phyloP scores from a whole-genome alignment of 2,797 vertebrate genomes.

The Microctenopoma steveboyesi region DNA sequence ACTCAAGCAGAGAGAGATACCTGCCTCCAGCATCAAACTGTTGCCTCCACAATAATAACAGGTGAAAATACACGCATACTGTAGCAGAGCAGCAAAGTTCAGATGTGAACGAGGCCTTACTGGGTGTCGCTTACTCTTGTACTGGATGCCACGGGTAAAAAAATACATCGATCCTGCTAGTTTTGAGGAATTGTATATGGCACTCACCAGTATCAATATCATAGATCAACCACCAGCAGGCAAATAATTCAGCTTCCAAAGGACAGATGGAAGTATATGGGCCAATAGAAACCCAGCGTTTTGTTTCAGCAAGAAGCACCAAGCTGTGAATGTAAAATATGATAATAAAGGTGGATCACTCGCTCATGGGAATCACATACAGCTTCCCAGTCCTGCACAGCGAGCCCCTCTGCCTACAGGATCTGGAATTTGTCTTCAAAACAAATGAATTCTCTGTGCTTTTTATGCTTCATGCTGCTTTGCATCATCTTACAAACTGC shows the following conservation, averaged over 20 bases:
- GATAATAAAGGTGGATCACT: constrained; percentile 12
- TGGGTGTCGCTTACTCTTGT: no score
- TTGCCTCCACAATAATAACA: not conserved
- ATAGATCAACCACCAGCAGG: not conserved
- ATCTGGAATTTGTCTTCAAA: constrained; percentile 33
- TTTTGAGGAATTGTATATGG: not conserved
- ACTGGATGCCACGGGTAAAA: no score
- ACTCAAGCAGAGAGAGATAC: constrained; percentile 39
- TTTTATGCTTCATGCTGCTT: constrained; percentile 9
- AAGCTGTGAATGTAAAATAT: constrained; percentile 25
- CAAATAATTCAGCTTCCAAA: constrained; percentile 1
- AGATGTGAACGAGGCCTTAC: not conserved
- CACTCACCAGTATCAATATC: not conserved
- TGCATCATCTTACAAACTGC: not conserved
- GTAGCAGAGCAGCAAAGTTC: no score
- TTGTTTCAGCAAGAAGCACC: constrained; percentile 1
- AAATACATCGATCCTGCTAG: not conserved
- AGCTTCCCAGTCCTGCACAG: constrained; percentile 17
- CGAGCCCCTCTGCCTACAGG: constrained; percentile 12
- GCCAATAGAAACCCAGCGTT: not conserved
- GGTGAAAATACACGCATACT: not conserved
- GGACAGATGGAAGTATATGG: no score
- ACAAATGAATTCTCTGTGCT: constrained; percentile 15
- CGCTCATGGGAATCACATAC: constrained; percentile 1
- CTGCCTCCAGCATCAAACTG: not conserved